Evolutionary conservation across 2,888 invertebrate genomes (phyloP).

Genomic region (Panzeria rudis): DNA sequence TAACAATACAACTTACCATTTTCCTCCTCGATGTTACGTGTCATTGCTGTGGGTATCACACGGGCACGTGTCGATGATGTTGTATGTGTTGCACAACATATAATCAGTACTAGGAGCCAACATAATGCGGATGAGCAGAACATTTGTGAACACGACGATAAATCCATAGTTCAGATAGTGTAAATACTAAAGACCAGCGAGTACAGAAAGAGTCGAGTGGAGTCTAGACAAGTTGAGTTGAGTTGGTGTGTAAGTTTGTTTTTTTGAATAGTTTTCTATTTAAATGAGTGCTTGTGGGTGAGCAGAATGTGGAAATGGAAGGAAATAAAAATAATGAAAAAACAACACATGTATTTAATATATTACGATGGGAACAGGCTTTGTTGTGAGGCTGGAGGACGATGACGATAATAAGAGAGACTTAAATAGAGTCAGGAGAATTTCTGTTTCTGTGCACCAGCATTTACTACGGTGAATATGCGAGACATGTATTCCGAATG

Average conservation of each 20-base stretch:
- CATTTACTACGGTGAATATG: slow-evolving; percentile 14
- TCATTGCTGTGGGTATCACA: slow-evolving; percentile 80
- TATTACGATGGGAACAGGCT: slow-evolving; percentile 1
- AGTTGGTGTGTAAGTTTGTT: slow-evolving; percentile 6
- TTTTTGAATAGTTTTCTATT: slow-evolving; percentile 30
- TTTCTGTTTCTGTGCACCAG: slow-evolving; percentile 3
- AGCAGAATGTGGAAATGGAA: slow-evolving; percentile 12
- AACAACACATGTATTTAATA: background rate
- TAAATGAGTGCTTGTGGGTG: slow-evolving; percentile 7
- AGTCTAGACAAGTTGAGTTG: background rate
- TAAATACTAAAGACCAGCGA: background rate
- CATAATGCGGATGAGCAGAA: slow-evolving; percentile 69
- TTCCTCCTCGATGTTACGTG: slow-evolving; percentile 83
- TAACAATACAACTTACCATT: slow-evolving; percentile 79
- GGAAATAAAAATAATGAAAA: slow-evolving; percentile 1
- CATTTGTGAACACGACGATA: slow-evolving; percentile 42
- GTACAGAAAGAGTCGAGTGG: background rate
- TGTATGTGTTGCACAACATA: slow-evolving; percentile 73
- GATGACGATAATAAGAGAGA: background rate
- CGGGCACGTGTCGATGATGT: slow-evolving; percentile 79
- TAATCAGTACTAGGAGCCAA: slow-evolving; percentile 73
- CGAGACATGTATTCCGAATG: slow-evolving; percentile 31
- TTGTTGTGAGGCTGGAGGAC: background rate
- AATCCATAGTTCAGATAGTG: slow-evolving; percentile 65
- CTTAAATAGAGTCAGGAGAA: slow-evolving; percentile 15